Conservation (phyloP, 2,797 vertebrate species). For the Chaetophractus vellerosus region DNA sequence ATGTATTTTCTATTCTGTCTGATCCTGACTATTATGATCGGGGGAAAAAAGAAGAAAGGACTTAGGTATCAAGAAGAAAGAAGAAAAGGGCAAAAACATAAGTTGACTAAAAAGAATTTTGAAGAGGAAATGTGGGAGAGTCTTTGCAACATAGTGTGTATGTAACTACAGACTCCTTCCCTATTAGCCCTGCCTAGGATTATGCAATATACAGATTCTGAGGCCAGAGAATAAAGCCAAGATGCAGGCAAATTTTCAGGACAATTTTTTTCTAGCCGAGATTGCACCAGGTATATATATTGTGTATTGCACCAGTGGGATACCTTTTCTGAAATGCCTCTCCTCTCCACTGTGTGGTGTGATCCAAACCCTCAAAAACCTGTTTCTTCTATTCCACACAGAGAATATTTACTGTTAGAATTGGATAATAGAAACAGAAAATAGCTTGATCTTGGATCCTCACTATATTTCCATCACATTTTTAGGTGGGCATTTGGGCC, state of each 20-base stretch:
- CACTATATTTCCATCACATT: slow-evolving; percentile 57
- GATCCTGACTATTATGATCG: not conserved
- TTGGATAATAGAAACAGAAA: not conserved
- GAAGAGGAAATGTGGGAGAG: not conserved
- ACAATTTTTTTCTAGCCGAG: not conserved
- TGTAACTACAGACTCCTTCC: not conserved
- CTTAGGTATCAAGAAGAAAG: not conserved
- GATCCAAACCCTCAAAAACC: not conserved
- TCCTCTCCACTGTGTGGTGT: not conserved
- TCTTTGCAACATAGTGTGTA: not conserved
- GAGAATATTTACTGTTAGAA: not conserved
- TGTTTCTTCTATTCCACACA: not conserved
- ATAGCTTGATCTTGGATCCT: not conserved
- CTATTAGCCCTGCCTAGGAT: not conserved
- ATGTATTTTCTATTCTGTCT: not conserved
- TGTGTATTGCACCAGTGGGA: not conserved
- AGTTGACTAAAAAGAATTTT: not conserved
- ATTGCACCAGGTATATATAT: not conserved
- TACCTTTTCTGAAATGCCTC: not conserved
- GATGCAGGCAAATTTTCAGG: not conserved
- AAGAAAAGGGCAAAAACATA: not conserved
- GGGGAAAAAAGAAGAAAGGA: not conserved
- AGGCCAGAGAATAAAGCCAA: not conserved
- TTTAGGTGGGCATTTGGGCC: slow-evolving; percentile 89
- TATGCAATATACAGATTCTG: not conserved